phyloP scores from a whole-genome alignment of 1,140 invertebrate genomes.

The Neelides sp. region DNA sequence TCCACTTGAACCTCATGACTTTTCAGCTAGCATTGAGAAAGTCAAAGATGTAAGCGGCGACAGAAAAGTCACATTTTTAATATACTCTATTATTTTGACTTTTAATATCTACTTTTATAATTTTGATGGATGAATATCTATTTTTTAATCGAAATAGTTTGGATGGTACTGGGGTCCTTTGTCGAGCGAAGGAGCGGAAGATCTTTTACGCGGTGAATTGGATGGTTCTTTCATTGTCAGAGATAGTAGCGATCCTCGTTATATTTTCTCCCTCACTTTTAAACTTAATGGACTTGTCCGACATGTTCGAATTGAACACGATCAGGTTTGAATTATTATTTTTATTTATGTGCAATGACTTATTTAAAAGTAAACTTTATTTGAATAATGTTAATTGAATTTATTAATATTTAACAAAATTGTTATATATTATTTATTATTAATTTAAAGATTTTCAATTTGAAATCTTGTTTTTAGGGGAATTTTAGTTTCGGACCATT shows the following conservation, averaged over 20 bases:
- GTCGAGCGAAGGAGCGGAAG: conserved; percentile 84
- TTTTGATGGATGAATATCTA: neutral
- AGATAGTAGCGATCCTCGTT: conserved; percentile 92
- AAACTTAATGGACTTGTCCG: conserved; percentile 82
- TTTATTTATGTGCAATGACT: conserved; percentile 1
- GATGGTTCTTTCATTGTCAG: conserved; percentile 93
- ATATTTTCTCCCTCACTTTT: conserved; percentile 93
- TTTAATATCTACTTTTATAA: neutral
- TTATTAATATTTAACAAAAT: neutral
- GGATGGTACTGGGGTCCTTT: conserved; percentile 98
- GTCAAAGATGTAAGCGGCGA: conserved; percentile 69
- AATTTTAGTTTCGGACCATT: conserved; percentile 94
- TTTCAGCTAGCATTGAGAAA: conserved; percentile 81
- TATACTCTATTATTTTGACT: conserved; percentile 1
- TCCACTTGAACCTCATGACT: conserved; percentile 43
- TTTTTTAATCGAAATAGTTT: conserved; percentile 47
- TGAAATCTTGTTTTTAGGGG: conserved; percentile 45
- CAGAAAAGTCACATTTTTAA: neutral
- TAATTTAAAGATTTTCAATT: neutral
- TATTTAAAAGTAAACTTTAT: conserved; percentile 5
- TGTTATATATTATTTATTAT: conserved; percentile 4
- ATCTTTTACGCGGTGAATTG: conserved; percentile 81
- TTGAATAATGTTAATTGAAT: conserved; percentile 6
- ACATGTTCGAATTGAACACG: conserved; percentile 92
- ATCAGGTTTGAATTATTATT: conserved; percentile 58